Base-by-base conservation (phyloP, 2,888 invertebrate genomes). In the Drosophila mettleri region DNA sequence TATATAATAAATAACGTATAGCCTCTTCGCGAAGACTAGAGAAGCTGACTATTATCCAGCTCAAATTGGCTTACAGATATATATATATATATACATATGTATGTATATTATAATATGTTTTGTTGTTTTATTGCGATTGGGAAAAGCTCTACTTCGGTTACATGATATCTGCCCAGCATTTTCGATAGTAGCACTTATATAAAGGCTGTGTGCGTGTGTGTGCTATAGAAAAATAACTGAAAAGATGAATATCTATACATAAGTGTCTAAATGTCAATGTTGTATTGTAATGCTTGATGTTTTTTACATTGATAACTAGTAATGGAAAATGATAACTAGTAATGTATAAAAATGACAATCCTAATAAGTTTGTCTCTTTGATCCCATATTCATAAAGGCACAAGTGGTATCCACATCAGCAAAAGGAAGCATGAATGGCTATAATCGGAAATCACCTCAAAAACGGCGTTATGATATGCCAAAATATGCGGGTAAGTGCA, bases 381-480 rank as follows among this genome's bases (percentile, higher is more conserved):
- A 34, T 29, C 3, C 8, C 29, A 33, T 45, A 24, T 39, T 14
- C 29, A 16, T 3, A 20, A 57, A 67, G 41, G 18, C 14, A 63
- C 76, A 91, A 89, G 84, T 90, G 68, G 80, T 89, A 63, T 71
- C 81, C 64, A 68, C 77, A 74, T 74, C 91, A 80, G 66, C 87
- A 57, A 78, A 82, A 53, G 87, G 74, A 70, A 89, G 79, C 62
- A 91, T 92, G 92, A 91, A 92, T 55, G 92, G 91, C 48, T 91
- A 92, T 64, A 91, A 91, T 82, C 84, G 91, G 24, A 91, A 92
- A 74, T 79, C 86, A 54, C 89, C 92, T 34, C 89, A 90, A 57
- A 92, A 92, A 69, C 88, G 92, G 62, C 91, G 92, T 16, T 92
- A 91, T 86, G 92, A 92, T 63, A 91, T 91, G 66, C 90, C 91